Conservation (phyloP, 2,888 invertebrate genomes). For the Oscheius myriophilus region DNA sequence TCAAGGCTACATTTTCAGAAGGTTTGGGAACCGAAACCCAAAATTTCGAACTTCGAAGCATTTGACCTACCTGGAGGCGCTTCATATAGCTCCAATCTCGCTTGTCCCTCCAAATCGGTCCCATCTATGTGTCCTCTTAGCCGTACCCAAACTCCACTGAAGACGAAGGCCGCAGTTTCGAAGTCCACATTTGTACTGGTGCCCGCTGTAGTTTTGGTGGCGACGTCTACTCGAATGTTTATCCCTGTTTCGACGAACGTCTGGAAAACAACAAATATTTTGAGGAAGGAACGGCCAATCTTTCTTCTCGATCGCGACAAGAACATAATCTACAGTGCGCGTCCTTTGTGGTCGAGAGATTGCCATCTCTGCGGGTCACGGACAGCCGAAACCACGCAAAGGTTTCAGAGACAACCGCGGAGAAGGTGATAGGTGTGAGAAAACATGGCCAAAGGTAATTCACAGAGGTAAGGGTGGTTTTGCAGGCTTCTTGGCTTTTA, state of each 20-base stretch:
- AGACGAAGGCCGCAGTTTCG: slow-evolving; percentile 36
- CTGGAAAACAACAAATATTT: slow-evolving; percentile 29
- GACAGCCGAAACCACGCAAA: neutral
- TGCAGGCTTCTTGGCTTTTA: too few species aligned
- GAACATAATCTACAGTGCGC: slow-evolving; percentile 28
- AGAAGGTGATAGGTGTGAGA: too few species aligned
- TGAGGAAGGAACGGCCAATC: slow-evolving; percentile 7
- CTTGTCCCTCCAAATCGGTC: slow-evolving; percentile 35
- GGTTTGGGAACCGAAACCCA: too few species aligned
- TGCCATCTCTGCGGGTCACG: slow-evolving; percentile 23
- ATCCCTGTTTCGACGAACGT: slow-evolving; percentile 43
- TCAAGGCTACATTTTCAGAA: too few species aligned
- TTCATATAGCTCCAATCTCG: slow-evolving; percentile 33
- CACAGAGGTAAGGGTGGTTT: too few species aligned
- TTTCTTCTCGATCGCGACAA: slow-evolving; percentile 20
- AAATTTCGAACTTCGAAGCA: too few species aligned
- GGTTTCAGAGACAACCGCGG: too few species aligned
- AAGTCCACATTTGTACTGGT: slow-evolving; percentile 18
- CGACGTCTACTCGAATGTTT: slow-evolving; percentile 41
- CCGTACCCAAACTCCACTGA: slow-evolving; percentile 44
- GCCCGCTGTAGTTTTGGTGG: slow-evolving; percentile 2
- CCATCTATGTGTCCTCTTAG: slow-evolving; percentile 34
- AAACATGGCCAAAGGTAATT: too few species aligned
- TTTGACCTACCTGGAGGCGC: slow-evolving; percentile 5
- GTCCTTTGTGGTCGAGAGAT: slow-evolving; percentile 20